phyloP scores from a whole-genome alignment of 2,888 invertebrate genomes.

The Ypsolopha scabrella region DNA sequence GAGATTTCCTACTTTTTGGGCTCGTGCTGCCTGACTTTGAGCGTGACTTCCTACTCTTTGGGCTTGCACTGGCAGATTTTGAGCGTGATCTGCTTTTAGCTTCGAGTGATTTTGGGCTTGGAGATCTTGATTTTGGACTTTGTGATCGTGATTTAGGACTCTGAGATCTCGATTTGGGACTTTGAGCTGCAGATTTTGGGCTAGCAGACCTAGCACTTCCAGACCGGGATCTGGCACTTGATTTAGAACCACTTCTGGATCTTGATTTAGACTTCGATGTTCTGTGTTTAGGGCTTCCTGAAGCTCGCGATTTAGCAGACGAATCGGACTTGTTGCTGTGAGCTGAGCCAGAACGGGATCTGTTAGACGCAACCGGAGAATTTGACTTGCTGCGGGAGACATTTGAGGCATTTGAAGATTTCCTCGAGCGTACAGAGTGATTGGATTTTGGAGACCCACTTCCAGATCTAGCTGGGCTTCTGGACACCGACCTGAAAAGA shows the following conservation, averaged over 20 bases:
- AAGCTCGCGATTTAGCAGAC: constrained; percentile 50
- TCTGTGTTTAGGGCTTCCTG: constrained; percentile 44
- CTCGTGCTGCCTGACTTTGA: constrained; percentile 32
- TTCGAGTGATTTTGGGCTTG: constrained; percentile 37
- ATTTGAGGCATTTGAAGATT: constrained; percentile 45
- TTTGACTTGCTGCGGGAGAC: constrained; percentile 56
- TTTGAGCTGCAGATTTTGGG: constrained; percentile 1
- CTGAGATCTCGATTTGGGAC: constrained; percentile 11
- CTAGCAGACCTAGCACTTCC: constrained; percentile 15
- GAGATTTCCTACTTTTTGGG: constrained; percentile 18
- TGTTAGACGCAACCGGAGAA: constrained; percentile 47
- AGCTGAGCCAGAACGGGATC: constrained; percentile 45
- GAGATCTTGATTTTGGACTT: constrained; percentile 34
- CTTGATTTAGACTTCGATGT: constrained; percentile 49
- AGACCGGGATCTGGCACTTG: constrained; percentile 23
- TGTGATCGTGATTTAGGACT: constrained; percentile 20
- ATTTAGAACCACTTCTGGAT: constrained; percentile 37
- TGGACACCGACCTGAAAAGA: constrained; percentile 46
- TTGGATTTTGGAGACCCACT: constrained; percentile 58
- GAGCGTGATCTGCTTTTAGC: constrained; percentile 29
- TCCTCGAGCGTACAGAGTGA: constrained; percentile 36
- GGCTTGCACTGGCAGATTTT: constrained; percentile 4
- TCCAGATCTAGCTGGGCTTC: constrained; percentile 48
- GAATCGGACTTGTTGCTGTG: constrained; percentile 60
- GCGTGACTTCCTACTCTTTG: constrained; percentile 24